A percentile compares a stretch with the other conserved stretches of the same genome.
Evolutionary conservation across 2,797 vertebrate genomes (phyloP).

Genomic region (Okamejei kenojei): DNA sequence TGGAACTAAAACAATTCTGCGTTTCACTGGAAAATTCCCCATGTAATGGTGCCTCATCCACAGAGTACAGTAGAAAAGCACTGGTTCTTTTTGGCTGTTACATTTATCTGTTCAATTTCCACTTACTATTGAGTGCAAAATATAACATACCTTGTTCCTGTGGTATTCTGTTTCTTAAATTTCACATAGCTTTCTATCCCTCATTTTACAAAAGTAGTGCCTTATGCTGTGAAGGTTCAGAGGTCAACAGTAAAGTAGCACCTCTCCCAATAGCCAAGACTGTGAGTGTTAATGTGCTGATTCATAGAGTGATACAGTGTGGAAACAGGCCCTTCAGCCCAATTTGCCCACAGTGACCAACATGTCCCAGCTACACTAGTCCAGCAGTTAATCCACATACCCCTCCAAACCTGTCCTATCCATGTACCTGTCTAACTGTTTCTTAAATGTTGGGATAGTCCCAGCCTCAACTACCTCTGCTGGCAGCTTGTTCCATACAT

Average conservation of each 20-base stretch:
- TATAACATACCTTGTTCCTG: not conserved
- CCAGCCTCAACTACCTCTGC: too few relatives aligned
- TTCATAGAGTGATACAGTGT: too few relatives aligned
- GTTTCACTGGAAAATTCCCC: not conserved
- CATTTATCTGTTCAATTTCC: not conserved
- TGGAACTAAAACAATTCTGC: not conserved
- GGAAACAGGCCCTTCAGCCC: too few relatives aligned
- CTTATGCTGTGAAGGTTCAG: not conserved
- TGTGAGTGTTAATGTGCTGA: not conserved
- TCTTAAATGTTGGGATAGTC: too few relatives aligned
- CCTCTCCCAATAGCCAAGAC: not conserved
- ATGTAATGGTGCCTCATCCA: not conserved
- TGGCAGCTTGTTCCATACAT: too few relatives aligned
- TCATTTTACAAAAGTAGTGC: not conserved
- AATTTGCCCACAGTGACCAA: too few relatives aligned
- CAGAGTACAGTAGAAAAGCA: too few relatives aligned
- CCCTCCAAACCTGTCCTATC: too few relatives aligned
- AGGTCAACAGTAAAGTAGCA: not conserved
- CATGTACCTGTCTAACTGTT: too few relatives aligned
- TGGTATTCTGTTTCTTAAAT: not conserved
- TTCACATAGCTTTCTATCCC: not conserved
- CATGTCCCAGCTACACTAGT: too few relatives aligned
- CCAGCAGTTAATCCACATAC: too few relatives aligned
- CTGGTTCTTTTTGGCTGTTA: not conserved
- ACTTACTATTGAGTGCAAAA: not conserved